Evolutionary conservation across 2,888 invertebrate genomes (phyloP).

Genomic region (Dicycla oo): DNA sequence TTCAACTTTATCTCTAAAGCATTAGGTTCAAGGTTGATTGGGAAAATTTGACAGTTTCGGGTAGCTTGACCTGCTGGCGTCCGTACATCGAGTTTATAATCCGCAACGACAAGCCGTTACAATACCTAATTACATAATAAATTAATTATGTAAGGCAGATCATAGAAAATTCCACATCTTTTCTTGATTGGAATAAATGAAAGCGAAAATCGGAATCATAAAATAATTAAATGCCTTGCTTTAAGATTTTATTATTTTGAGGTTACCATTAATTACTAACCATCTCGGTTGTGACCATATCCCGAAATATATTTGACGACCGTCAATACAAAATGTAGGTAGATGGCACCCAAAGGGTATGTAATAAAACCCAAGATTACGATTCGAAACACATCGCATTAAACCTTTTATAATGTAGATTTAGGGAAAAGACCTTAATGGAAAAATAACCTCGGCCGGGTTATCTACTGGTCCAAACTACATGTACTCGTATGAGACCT

Average conservation of each 20-base stretch:
- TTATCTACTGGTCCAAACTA: conserved; percentile 13
- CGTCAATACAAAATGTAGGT: conserved; percentile 18
- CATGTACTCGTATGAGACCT: conserved; percentile 4
- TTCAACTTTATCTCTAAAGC: too few species aligned
- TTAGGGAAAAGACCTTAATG: conserved; percentile 35
- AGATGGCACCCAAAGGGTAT: conserved; percentile 1
- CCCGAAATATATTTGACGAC: conserved; percentile 1
- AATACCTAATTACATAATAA: conserved; percentile 20
- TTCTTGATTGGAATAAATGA: background rate
- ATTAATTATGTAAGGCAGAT: conserved; percentile 26
- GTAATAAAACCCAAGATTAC: conserved; percentile 43
- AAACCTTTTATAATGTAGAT: conserved; percentile 45
- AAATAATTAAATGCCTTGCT: background rate
- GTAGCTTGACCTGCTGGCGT: too few species aligned
- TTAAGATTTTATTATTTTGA: too few species aligned
- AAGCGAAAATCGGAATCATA: background rate
- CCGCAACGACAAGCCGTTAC: conserved; percentile 7
- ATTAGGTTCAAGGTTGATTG: too few species aligned
- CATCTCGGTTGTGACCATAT: background rate
- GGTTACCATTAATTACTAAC: background rate
- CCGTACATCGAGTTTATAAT: conserved; percentile 30
- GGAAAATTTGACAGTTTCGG: too few species aligned
- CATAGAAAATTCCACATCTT: conserved; percentile 33
- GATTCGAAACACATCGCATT: conserved; percentile 34
- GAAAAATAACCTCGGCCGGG: conserved; percentile 18